phyloP scores from a whole-genome alignment of 2,113 vertebrate genomes.

The Anseranas semipalmata region DNA sequence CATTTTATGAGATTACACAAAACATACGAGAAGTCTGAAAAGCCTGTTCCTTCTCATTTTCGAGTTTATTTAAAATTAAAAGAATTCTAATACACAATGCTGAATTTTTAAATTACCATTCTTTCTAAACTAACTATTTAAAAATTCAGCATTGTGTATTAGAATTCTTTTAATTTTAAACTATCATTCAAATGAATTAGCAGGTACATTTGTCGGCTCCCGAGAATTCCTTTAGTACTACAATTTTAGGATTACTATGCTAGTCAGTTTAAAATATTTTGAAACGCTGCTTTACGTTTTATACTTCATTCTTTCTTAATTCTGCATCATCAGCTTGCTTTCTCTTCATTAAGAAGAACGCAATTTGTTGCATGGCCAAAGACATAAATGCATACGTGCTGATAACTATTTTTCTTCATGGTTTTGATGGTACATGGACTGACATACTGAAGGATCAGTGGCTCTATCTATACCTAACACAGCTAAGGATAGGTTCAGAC shows the following conservation, averaged over 20 bases:
- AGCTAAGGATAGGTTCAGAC: not conserved
- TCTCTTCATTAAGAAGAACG: not conserved
- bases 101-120: not conserved
- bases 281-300: not conserved
- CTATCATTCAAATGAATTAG: not conserved
- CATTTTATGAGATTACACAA: not conserved
- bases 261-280: not conserved
- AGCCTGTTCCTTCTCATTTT: not conserved
- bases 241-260: not conserved
- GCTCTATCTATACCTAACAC: not conserved
- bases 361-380: not conserved
- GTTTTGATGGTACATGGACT: fast-evolving
- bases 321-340: not conserved
- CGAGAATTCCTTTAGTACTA: not conserved
- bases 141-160: too few relatives aligned
- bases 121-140: too few relatives aligned
- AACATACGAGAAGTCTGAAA: not conserved
- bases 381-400: not conserved
- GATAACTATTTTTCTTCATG: not conserved
- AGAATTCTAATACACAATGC: not conserved
- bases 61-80: not conserved
- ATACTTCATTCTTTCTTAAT: not conserved
- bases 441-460: not conserved
- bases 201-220: not conserved
- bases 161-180: too few relatives aligned